phyloP scores from a whole-genome alignment of 2,888 invertebrate species.

The Hemicrepidius hirtus region DNA sequence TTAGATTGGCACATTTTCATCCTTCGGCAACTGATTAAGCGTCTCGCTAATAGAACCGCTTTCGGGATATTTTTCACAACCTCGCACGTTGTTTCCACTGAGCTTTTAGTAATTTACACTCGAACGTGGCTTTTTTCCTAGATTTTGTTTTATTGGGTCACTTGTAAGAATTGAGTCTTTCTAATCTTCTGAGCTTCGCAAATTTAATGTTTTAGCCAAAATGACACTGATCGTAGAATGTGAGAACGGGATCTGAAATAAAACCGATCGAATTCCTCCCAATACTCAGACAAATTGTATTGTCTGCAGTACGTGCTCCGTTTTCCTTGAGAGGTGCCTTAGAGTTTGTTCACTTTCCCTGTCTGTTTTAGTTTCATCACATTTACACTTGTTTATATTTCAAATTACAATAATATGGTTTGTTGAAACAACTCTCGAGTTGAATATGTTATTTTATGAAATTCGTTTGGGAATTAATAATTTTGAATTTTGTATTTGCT shows the following conservation, averaged over 20 bases:
- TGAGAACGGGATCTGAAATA: constrained; percentile 33
- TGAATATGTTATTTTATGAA: background rate
- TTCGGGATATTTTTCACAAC: background rate
- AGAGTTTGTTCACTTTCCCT: constrained; percentile 9
- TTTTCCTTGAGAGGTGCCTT: constrained; percentile 41
- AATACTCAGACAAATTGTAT: constrained; percentile 56
- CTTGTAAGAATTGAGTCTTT: background rate
- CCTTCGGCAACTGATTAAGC: constrained; percentile 1
- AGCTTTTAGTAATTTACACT: constrained; percentile 1
- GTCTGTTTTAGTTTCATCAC: background rate
- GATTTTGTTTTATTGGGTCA: background rate
- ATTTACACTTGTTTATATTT: background rate
- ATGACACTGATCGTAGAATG: constrained; percentile 6
- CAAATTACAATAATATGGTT: background rate
- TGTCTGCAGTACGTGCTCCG: constrained; percentile 55
- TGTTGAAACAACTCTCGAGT: too few species aligned
- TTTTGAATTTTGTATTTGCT: background rate
- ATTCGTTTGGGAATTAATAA: too few species aligned
- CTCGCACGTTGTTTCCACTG: too few species aligned
- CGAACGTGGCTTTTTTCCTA: background rate
- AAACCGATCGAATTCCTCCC: constrained; percentile 50
- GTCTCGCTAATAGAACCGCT: constrained; percentile 1
- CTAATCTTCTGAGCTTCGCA: background rate
- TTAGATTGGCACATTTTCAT: constrained; percentile 12
- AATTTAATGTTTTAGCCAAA: background rate